Evolutionary conservation across 2,113 vertebrate species (phyloP), one percentile per base, ranked within the genome.

Genomic region (Campylomormyrus numenius): DNA sequence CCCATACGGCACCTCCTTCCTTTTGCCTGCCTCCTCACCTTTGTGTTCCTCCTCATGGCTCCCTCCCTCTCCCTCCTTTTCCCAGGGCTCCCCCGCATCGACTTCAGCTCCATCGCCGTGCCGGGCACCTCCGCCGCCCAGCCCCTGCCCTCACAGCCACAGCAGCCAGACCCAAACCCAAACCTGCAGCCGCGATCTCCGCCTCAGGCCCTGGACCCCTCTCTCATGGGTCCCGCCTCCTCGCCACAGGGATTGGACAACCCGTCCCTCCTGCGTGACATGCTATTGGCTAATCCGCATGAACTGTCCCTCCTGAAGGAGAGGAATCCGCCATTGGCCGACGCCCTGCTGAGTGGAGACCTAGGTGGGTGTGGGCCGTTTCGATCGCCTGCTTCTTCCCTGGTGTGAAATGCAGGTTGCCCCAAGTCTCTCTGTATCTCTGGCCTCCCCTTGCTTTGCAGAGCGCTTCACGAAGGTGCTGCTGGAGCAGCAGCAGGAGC

Each of bases 301-400:
- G 98, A 99, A 94, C 96, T 99, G 85, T 99, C 98, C 0, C 96
- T 99, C 91, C 96, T 99, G 70, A 99, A 99, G 94, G 98, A 99
- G 91, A 96, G 98, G 62, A 99, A 99, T 88, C 98, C 98, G 0
- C 98, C 98, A 0, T 93, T 99, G 87, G 98, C 98, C 0, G 98
- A 99, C 83, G 98, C 98, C 0, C 95, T 99, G 91, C 97, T 99
- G 86, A 99, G 98, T 1, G 98, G 98, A 93, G 98, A 99, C 91
- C 95, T 99, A 0, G 98, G 98, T 99, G 92, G 96, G 95, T 88
- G 2, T 53, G n/a, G 27, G 19, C n/a, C 15, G 7, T 42, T 42
- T 24, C 31, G 19, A 10, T 5, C 5, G 39, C 7, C 27, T 48
- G 15, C 21, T 84, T 39, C 70, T 48, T 84, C 42, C 8, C 3